Base-by-base conservation (phyloP, 2,113 vertebrate species). In the Australoheros scitulus region DNA sequence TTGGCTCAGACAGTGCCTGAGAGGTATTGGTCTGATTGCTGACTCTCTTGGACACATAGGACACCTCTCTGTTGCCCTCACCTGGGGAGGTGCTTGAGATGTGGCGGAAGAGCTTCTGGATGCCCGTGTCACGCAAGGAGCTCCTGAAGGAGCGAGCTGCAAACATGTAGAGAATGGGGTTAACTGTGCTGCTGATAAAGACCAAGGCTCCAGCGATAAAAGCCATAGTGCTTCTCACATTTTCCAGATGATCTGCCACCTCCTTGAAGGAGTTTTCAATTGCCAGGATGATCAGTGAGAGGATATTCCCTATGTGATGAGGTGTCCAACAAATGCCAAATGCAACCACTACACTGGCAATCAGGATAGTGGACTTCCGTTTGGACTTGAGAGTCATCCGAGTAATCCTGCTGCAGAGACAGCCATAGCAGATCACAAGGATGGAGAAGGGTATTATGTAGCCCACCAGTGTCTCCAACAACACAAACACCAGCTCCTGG, bases 131-230 rank as follows among this genome's bases (percentile, higher is more conserved):
- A 5, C 87, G 74, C 58, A 95, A 56, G 1, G 95, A 96, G 57
- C 85, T 94, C 50, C 94, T 92, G 87, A 96, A 96, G 7, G 93
- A 92, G 32, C 93, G 94, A 2, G 96, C 95, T 0, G 95, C 95
- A n/a, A 95, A 96, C 76, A 95, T 93, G 79, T 96, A 96, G 57
- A 96, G 92, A 24, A 96, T 81, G 3, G 96, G 96, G 86, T 96
- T 96, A 5, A 93, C 60, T 0, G 93, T 94, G 91, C 95, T 96
- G 85, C 96, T 95, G 75, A 96, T 91, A 76, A 96, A 96, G 34
- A 85, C 94, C 89, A 96, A 87, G 34, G 95, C 95, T 47, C 95
- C 95, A 2, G 95, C 84, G 0, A 96, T 83, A 13, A 95, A 90
- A 15, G 50, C 3, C 88, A 95, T 95, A 61, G 90, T 92, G 32